A percentile compares a stretch with the other conserved stretches of the same genome.
Conservation (phyloP, 2,888 invertebrate genomes). For the Drosophila macrothrix region DNA sequence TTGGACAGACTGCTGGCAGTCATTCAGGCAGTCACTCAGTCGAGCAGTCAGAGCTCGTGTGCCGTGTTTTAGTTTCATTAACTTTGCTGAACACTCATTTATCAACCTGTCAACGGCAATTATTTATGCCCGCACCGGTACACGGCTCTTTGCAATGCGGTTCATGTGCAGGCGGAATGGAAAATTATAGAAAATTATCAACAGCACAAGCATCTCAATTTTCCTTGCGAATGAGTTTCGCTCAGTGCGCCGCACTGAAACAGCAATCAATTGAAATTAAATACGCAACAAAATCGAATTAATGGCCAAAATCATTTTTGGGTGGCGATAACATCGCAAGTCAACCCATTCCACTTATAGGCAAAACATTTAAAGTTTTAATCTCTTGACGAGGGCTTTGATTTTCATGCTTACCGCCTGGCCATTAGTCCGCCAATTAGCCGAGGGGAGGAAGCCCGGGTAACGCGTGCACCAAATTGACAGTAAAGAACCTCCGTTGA, state of each 20-base stretch:
- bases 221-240: conserved; percentile 20
- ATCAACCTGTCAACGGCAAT: conserved; percentile 79
- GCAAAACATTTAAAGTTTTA: conserved; percentile 62
- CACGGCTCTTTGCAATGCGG: conserved; percentile 20
- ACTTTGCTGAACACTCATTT: conserved; percentile 74
- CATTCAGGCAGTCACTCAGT: conserved; percentile 7
- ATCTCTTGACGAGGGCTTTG: conserved; percentile 44
- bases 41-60: conserved; percentile 48
- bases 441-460: conserved; percentile 27
- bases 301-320: conserved; percentile 37
- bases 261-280: conserved; percentile 55
- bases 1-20: conserved; percentile 19
- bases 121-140: conserved; percentile 62
- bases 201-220: conserved; percentile 15
- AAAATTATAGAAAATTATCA: conserved; percentile 64
- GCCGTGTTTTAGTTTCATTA: conserved; percentile 77
- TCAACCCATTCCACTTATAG: conserved; percentile 35
- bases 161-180: conserved; percentile 35
- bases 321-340: conserved; percentile 21
- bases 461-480: conserved; percentile 64
- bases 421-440: conserved; percentile 55
- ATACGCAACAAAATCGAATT: conserved; percentile 57
- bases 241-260: conserved; percentile 6
- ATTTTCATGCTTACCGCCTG: conserved; percentile 22
- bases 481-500: conserved; percentile 17